Conservation (phyloP, 2,113 vertebrate genomes). For the Mandrillus leucophaeus region DNA sequence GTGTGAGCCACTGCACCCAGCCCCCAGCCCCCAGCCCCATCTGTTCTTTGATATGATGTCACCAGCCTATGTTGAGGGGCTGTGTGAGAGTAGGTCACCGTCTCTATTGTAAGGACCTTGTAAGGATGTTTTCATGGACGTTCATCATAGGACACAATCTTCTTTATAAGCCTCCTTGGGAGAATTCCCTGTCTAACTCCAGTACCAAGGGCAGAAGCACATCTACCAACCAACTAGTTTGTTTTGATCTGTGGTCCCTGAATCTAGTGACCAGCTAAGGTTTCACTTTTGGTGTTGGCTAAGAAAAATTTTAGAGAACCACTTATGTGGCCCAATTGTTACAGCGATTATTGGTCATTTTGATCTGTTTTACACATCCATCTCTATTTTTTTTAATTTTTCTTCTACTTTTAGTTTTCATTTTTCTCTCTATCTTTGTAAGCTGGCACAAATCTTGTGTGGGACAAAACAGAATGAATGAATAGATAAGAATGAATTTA, state of each 20-base stretch:
- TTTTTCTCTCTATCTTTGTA: neutral
- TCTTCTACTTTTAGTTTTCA: neutral
- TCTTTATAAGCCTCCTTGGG: neutral
- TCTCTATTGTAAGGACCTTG: neutral
- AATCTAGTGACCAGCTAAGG: neutral
- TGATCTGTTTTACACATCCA: neutral
- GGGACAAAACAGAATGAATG: neutral
- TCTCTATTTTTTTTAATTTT: neutral
- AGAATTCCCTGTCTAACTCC: neutral
- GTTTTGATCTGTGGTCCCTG: neutral
- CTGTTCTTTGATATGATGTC: neutral
- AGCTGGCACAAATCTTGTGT: neutral
- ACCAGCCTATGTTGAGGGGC: neutral
- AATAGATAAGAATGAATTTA: neutral
- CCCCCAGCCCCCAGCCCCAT: too few species aligned
- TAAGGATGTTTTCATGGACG: neutral
- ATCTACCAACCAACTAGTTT: neutral
- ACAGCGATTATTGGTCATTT: neutral
- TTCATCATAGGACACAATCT: neutral
- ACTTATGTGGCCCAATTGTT: neutral
- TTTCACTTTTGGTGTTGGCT: neutral
- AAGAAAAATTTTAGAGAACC: constrained; percentile 13
- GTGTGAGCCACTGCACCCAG: too few species aligned
- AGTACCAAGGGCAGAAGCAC: neutral
- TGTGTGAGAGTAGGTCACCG: neutral